A percentile compares a stretch with the other conserved stretches of the same genome.
These are phyloP conservation scores for Sebastes flavidus DNA, from an alignment of 2,797 vertebrate species.

Conservation along the genomic window DNA sequence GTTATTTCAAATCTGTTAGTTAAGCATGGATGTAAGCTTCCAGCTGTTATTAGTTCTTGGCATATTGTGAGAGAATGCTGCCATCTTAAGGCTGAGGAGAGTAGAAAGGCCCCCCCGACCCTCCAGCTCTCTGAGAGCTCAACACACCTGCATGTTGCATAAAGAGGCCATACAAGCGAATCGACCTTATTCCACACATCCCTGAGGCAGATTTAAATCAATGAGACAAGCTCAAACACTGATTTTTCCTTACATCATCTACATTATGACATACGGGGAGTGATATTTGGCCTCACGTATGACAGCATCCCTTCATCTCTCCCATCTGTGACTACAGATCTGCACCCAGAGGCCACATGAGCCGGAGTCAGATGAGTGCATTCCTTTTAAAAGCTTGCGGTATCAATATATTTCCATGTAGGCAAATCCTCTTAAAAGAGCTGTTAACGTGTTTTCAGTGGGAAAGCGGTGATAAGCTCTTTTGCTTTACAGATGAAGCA, in stretches of 20 bases:
- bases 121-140: constrained; percentile 1
- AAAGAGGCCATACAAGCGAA: constrained; percentile 29
- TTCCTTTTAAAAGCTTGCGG: constrained; percentile 60
- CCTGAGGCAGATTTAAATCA: constrained; percentile 3
- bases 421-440: constrained; percentile 66
- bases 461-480: constrained; percentile 34
- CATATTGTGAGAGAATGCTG: constrained; percentile 62
- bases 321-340: constrained; percentile 28
- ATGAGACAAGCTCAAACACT: not conserved
- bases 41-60: constrained; percentile 34
- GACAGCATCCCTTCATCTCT: not conserved
- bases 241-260: not conserved
- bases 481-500: constrained; percentile 28
- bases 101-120: constrained; percentile 27
- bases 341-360: constrained; percentile 6
- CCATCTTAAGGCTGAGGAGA: constrained; percentile 75
- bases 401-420: constrained; percentile 70
- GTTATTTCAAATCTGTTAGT: constrained; percentile 22
- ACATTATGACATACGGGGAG: not conserved
- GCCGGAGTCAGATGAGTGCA: constrained; percentile 16
- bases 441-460: constrained; percentile 27
- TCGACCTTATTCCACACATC: not conserved
- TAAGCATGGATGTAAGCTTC: constrained; percentile 17
- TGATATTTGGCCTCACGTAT: not conserved
- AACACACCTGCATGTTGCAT: constrained; percentile 47